Conservation (phyloP, 2,888 invertebrate species). For the Agelastica alni region DNA sequence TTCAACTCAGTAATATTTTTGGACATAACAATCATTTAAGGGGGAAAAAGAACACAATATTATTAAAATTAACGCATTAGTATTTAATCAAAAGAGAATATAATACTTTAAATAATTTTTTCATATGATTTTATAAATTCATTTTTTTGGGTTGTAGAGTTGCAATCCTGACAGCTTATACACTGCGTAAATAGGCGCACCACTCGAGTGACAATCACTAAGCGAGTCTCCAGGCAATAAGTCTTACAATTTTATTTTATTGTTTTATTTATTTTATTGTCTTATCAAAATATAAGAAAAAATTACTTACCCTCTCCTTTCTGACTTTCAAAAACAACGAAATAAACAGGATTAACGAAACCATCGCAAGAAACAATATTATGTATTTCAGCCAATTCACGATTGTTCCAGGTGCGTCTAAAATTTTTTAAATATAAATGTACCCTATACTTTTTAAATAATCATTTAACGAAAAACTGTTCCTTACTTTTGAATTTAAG, state of each 20-base stretch:
- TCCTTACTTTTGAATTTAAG: conserved; percentile 39
- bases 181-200: too few relatives aligned
- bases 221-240: background rate
- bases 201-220: background rate
- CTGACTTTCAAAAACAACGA: conserved; percentile 59
- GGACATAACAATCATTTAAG: too few relatives aligned
- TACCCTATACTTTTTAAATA: background rate
- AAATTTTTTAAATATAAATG: conserved; percentile 6
- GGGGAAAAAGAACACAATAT: too few relatives aligned
- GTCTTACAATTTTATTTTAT: background rate
- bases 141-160: too few relatives aligned
- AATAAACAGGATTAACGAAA: conserved; percentile 55
- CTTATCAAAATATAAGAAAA: too few relatives aligned
- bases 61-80: too few relatives aligned
- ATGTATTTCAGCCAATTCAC: conserved; percentile 31
- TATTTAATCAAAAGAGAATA: too few relatives aligned
- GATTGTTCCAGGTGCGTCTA: conserved; percentile 4
- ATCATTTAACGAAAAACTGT: background rate
- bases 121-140: too few relatives aligned
- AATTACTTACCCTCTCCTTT: conserved; percentile 55
- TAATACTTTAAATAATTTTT: too few relatives aligned
- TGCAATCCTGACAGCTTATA: too few relatives aligned
- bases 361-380: conserved; percentile 50
- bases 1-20: too few relatives aligned
- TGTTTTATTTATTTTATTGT: too few relatives aligned